Base-by-base conservation (phyloP, 2,888 invertebrate species). In the Pinctada fucata region DNA sequence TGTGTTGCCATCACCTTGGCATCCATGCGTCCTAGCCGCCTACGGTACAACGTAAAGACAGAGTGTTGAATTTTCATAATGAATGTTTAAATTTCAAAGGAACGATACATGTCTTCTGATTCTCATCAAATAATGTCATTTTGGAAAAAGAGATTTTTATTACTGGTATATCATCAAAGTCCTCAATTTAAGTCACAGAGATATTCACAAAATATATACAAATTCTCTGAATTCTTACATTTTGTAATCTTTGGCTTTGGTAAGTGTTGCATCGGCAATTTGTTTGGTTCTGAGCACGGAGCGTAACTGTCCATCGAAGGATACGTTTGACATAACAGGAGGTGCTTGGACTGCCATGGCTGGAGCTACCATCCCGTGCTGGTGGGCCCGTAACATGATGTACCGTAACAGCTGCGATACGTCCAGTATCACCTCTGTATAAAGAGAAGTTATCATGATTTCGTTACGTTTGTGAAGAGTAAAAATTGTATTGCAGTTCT, bases 41-140 rank as follows among this genome's bases (percentile, higher is more conserved):
- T 58, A 58, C 6, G 31, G 31, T 31, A 31, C 31, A 31, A 31
- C 31, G 31, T 31, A 31, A 31, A 31, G 31, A 31, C 31, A 31
- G 31, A 31, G 31, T 31, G 31, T 31, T 50, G 10, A 13, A 63
- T 45, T 48, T 64, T 63, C n/a, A 64, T 63, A 47, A 47, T 51
- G 2, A 72, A n/a, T 49, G 63, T 65, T 49, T 72, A 72, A 8
- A 72, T 72, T 64, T 72, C 72, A 64, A 72, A 72, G n/a, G 48
- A 64, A 6, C 72, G 72, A 49, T 64, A 72, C 52, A 49, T 63
- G n/a, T 72, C 72, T n/a, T 31, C 31, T 31, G 31, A 31, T 31
- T 31, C 31, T 31, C 31, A 31, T 31, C 31, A 31, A 31, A 31
- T 63, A 63, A 4, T 64, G 64, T 1, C n/a, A 31, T 47, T 63